These are phyloP conservation scores for Phanerotoma sp. DNA, from an alignment of 2,888 invertebrate species.

Conservation along the genomic window DNA sequence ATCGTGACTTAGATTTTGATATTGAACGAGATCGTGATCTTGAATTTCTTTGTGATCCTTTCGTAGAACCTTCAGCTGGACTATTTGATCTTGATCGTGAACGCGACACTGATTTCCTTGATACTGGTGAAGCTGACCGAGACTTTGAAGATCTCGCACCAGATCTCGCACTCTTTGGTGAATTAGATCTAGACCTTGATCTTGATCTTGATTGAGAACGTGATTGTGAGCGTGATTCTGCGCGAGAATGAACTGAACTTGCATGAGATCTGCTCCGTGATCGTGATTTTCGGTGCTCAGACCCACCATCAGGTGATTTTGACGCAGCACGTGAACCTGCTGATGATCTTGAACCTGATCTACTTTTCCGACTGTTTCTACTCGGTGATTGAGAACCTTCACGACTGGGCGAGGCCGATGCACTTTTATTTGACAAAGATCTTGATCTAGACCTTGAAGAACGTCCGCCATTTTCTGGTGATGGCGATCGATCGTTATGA, in stretches of 20 bases:
- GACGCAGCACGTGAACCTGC: conserved; percentile 36
- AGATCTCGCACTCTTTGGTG: conserved; percentile 13
- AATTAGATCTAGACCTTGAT: conserved; percentile 30
- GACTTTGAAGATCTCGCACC: conserved; percentile 28
- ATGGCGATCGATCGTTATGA: conserved; percentile 44
- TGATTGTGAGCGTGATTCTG: conserved; percentile 22
- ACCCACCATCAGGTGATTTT: conserved; percentile 34
- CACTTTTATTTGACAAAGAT: conserved; percentile 39
- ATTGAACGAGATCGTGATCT: no score
- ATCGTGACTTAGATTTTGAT: no score
- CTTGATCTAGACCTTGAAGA: conserved; percentile 30
- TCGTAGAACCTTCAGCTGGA: not conserved
- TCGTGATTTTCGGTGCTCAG: conserved; percentile 23
- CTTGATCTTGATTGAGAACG: conserved; percentile 25
- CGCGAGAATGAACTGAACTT: conserved; percentile 22
- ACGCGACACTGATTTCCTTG: not conserved
- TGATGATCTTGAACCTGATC: conserved; percentile 37
- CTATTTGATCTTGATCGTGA: conserved; percentile 30
- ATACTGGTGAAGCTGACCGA: conserved; percentile 31
- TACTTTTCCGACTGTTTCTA: conserved; percentile 26
- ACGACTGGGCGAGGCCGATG: conserved; percentile 38
- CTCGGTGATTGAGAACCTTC: conserved; percentile 35
- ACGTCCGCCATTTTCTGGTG: conserved; percentile 13
- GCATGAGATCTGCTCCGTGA: conserved; percentile 27
- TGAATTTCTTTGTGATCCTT: not conserved